These are phyloP conservation scores for Koerneria pararmatus DNA, from an alignment of 2,888 invertebrate species.

Conservation along the genomic window DNA sequence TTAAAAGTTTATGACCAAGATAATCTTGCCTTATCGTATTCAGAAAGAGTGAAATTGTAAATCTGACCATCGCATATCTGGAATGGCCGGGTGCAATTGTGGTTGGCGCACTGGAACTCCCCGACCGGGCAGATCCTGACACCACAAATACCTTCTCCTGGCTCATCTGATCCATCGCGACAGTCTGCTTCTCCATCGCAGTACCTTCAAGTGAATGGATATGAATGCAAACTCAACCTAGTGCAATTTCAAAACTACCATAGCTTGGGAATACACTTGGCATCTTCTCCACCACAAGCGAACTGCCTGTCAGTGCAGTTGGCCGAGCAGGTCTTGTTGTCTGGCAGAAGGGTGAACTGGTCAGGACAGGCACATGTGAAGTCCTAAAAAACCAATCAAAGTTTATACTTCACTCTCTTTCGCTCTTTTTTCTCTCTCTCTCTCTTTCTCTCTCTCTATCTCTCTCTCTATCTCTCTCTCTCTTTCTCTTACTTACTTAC, in stretches of 20 bases:
- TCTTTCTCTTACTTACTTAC: too few relatives aligned
- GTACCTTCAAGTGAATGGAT: too few relatives aligned
- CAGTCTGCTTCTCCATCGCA: conserved; percentile 72
- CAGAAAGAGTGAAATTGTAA: too few relatives aligned
- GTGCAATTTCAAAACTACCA: conserved; percentile 69
- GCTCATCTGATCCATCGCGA: conserved; percentile 90
- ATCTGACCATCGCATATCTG: conserved; percentile 80
- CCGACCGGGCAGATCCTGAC: conserved; percentile 65
- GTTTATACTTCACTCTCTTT: too few relatives aligned
- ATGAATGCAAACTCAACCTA: too few relatives aligned
- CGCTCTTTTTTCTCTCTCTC: too few relatives aligned
- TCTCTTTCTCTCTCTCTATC: too few relatives aligned
- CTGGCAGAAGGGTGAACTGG: conserved; percentile 73
- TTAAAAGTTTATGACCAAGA: too few relatives aligned
- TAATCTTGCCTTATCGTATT: too few relatives aligned
- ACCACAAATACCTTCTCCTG: conserved; percentile 51
- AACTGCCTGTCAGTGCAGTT: conserved; percentile 90
- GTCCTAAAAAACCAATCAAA: conserved; percentile 32
- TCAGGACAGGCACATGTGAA: conserved; percentile 87
- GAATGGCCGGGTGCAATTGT: conserved; percentile 84
- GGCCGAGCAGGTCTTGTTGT: conserved; percentile 50
- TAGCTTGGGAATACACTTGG: conserved; percentile 73
- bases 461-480: too few relatives aligned
- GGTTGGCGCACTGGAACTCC: conserved; percentile 89
- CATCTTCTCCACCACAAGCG: conserved; percentile 70